Evolutionary conservation across 2,797 vertebrate species (phyloP).

Genomic region (Mareca strepera): DNA sequence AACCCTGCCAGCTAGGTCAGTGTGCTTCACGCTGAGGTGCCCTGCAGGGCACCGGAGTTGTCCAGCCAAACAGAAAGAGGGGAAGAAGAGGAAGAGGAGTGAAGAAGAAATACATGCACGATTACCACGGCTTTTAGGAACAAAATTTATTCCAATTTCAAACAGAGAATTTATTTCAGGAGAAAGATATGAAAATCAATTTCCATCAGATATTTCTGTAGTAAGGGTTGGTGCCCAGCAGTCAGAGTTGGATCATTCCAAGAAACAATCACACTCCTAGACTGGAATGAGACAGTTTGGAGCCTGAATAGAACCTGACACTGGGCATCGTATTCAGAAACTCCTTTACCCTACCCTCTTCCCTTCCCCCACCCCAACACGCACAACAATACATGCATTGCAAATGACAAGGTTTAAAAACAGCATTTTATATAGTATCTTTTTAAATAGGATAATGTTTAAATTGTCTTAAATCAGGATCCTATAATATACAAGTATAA

Average conservation of each 20-base stretch:
- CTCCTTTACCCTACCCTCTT: slow-evolving; percentile 67
- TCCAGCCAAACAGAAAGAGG: neutral
- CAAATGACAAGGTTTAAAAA: slow-evolving; percentile 88
- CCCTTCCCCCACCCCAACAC: slow-evolving; percentile 68
- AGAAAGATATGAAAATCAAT: slow-evolving; percentile 98
- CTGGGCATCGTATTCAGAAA: slow-evolving; percentile 54
- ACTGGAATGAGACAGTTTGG: slow-evolving; percentile 58
- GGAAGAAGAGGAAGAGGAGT: neutral
- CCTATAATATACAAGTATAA: slow-evolving; percentile 84
- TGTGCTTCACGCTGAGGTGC: fast-evolving
- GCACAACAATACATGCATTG: slow-evolving; percentile 87
- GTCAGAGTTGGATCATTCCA: slow-evolving; percentile 40
- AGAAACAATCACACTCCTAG: slow-evolving; percentile 48
- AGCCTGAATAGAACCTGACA: slow-evolving; percentile 45
- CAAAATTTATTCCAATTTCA: slow-evolving; percentile 99
- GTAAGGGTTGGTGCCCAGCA: slow-evolving; percentile 85
- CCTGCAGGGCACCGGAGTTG: neutral
- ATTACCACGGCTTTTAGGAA: slow-evolving; percentile 86
- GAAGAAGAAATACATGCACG: neutral
- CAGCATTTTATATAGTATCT: slow-evolving; percentile 76
- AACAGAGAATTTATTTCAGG: slow-evolving; percentile 96
- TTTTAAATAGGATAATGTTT: slow-evolving; percentile 83
- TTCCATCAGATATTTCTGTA: slow-evolving; percentile 87
- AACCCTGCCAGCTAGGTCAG: neutral
- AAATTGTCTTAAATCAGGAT: slow-evolving; percentile 85